Evolutionary conservation across 2,888 invertebrate genomes (phyloP).

Genomic region (Ariolimax columbianus): DNA sequence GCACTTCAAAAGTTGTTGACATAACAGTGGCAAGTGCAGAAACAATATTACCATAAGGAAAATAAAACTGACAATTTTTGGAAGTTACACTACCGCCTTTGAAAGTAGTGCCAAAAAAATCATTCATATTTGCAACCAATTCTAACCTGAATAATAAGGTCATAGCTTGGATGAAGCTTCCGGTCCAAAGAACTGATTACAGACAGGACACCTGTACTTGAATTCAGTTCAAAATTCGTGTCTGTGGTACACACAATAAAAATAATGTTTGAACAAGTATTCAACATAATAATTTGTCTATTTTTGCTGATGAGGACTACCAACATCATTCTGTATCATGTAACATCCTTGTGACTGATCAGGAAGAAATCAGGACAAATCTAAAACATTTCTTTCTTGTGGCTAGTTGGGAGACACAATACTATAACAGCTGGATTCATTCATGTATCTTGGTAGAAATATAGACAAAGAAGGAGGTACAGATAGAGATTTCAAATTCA

Average conservation of each 20-base stretch:
- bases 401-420: no score
- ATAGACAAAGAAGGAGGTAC: no score
- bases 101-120: neutral
- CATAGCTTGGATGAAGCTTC: slow-evolving; percentile 37
- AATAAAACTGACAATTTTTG: neutral
- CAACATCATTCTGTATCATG: no score
- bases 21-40: neutral
- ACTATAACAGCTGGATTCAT: no score
- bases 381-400: no score
- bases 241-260: slow-evolving; percentile 9
- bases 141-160: slow-evolving; percentile 49
- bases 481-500: no score
- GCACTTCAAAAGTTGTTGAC: neutral
- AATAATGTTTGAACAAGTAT: neutral
- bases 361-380: no score
- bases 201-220: slow-evolving; percentile 35
- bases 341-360: no score
- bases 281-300: no score
- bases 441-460: no score
- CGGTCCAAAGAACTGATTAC: slow-evolving; percentile 47
- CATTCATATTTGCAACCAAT: neutral
- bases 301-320: no score
- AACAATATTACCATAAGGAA: neutral
- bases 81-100: no score
- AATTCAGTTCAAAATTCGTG: slow-evolving; percentile 30